A percentile compares a stretch with the other conserved stretches of the same genome.
Evolutionary conservation across 2,797 vertebrate species (phyloP).

Genomic region (Meda fulgida): DNA sequence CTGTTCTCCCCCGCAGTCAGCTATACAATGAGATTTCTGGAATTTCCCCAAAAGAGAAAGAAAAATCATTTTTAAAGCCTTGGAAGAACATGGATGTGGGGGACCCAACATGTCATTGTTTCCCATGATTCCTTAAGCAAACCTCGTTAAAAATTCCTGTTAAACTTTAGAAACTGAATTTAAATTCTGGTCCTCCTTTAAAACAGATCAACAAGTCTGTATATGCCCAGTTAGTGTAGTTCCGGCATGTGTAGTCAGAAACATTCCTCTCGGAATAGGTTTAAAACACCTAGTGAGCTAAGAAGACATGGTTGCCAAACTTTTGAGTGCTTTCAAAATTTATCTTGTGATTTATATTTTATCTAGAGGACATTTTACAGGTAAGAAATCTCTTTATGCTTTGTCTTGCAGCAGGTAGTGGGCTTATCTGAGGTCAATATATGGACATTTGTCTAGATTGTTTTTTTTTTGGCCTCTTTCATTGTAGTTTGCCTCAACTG

Average conservation of each 20-base stretch:
- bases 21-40: background rate
- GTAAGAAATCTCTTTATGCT: constrained; percentile 32
- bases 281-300: background rate
- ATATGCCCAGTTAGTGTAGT: constrained; percentile 45
- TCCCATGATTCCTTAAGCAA: background rate
- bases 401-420: background rate
- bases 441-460: constrained; percentile 25
- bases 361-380: constrained; percentile 38
- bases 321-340: constrained; percentile 23
- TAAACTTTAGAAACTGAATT: background rate
- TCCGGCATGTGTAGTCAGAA: constrained; percentile 21
- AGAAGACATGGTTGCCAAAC: constrained; percentile 43
- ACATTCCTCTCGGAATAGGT: constrained; percentile 42
- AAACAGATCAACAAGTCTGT: constrained; percentile 51
- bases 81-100: background rate
- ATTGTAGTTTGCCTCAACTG: background rate
- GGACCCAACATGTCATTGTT: background rate
- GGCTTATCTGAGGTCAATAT: background rate
- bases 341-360: constrained; percentile 41
- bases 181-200: constrained; percentile 18
- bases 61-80: background rate
- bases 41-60: background rate
- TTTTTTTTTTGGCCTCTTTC: background rate
- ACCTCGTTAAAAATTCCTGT: background rate
- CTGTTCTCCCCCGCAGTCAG: background rate